These are phyloP conservation scores for Champsocephalus gunnari DNA, from an alignment of 2,797 vertebrate genomes.

Conservation along the genomic window DNA sequence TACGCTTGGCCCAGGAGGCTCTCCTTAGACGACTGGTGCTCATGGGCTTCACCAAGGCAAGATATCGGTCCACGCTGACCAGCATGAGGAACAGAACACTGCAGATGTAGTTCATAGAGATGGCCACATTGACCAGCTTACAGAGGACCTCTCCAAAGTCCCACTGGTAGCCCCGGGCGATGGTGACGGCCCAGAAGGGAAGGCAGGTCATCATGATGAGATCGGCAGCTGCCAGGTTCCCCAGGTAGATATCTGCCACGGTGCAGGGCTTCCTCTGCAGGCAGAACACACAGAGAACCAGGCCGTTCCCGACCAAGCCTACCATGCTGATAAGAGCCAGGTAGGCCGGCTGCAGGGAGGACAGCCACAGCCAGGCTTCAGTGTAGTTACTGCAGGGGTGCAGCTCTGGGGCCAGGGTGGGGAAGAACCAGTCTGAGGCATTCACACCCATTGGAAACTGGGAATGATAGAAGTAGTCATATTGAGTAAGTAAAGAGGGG, in stretches of 20 bases:
- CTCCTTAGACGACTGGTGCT: slow-evolving; percentile 82
- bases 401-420: slow-evolving; percentile 11
- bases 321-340: slow-evolving; percentile 85
- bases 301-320: slow-evolving; percentile 85
- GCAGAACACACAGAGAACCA: slow-evolving; percentile 87
- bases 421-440: slow-evolving; percentile 23
- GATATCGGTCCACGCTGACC: slow-evolving; percentile 91
- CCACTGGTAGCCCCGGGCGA: slow-evolving; percentile 85
- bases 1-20: slow-evolving; percentile 82
- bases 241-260: slow-evolving; percentile 91
- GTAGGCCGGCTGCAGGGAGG: slow-evolving; percentile 81
- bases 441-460: slow-evolving; percentile 63
- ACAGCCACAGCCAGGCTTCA: slow-evolving; percentile 78
- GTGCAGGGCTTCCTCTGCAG: slow-evolving; percentile 87
- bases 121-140: slow-evolving; percentile 82
- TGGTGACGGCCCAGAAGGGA: slow-evolving; percentile 90
- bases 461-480: neutral
- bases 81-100: slow-evolving; percentile 89
- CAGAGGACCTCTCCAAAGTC: slow-evolving; percentile 87
- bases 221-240: slow-evolving; percentile 88
- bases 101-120: slow-evolving; percentile 87
- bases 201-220: slow-evolving; percentile 85
- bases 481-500: no score
- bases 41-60: slow-evolving; percentile 90
- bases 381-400: slow-evolving; percentile 49